phyloP scores from a whole-genome alignment of 2,797 vertebrate genomes.

The Xerus rutilus region DNA sequence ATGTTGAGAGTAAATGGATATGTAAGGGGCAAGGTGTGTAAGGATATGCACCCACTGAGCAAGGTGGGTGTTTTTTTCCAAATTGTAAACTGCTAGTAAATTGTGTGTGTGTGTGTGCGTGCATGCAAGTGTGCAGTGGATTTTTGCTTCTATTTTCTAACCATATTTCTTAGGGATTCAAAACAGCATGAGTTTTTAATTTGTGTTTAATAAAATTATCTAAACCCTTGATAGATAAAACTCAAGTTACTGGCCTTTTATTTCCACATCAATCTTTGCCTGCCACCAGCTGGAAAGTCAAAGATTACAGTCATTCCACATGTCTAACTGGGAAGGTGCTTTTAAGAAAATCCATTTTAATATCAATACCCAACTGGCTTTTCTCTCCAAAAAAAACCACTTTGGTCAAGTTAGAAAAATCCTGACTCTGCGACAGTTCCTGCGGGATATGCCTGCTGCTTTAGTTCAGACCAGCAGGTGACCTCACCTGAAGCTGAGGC shows the following conservation, averaged over 20 bases:
- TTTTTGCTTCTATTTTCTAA: background rate
- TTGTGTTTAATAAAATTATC: background rate
- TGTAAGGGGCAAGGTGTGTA: background rate
- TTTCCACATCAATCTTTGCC: background rate
- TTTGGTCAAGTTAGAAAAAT: background rate
- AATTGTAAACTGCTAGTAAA: background rate
- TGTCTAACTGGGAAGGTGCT: background rate
- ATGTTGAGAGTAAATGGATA: background rate
- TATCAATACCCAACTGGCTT: background rate
- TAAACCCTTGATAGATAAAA: background rate
- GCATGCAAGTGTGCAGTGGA: background rate
- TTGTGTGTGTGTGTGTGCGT: background rate
- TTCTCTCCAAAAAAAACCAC: background rate
- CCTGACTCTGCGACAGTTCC: background rate
- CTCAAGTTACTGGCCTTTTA: background rate
- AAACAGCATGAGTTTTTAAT: background rate
- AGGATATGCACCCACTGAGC: background rate
- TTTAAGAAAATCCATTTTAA: slow-evolving; percentile 27
- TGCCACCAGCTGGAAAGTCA: background rate
- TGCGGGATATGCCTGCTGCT: background rate
- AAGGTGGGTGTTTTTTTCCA: background rate
- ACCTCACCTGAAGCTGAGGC: background rate
- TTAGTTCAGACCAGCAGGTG: background rate
- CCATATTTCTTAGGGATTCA: background rate
- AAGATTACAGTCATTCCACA: background rate